Percentiles rank a stretch among this genome's conserved stretches.
phyloP scores from a whole-genome alignment of 1,140 invertebrate species.

The Drosophila equinoxialis region DNA sequence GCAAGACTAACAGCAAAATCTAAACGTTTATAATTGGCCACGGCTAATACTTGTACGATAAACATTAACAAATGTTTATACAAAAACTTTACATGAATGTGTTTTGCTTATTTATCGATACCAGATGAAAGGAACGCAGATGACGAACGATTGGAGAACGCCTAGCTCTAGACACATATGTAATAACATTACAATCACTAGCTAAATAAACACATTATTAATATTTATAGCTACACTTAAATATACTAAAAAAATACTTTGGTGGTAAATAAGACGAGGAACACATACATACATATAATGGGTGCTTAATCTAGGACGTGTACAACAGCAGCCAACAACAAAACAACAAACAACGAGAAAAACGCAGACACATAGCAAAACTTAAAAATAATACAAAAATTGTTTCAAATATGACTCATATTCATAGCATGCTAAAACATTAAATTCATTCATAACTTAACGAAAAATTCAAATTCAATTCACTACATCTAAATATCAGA shows the following conservation, averaged over 20 bases:
- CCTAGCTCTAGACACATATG: conserved; percentile 47
- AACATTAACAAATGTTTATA: conserved; percentile 44
- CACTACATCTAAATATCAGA: conserved; percentile 20
- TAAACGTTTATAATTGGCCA: conserved; percentile 37
- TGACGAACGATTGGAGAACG: conserved; percentile 5
- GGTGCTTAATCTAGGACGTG: conserved; percentile 65
- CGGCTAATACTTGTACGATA: conserved; percentile 18
- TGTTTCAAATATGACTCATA: neutral
- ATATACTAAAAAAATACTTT: neutral
- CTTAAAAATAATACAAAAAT: conserved; percentile 1
- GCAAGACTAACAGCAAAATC: conserved; percentile 57
- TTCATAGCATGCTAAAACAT: conserved; percentile 40
- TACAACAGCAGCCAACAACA: conserved; percentile 55
- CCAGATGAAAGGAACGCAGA: neutral
- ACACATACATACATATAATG: conserved; percentile 21
- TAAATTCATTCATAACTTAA: conserved; percentile 61
- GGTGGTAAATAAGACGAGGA: neutral
- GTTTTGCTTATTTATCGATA: conserved; percentile 3
- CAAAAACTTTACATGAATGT: conserved; percentile 44
- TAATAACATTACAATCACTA: conserved; percentile 29
- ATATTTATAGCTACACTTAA: conserved; percentile 28
- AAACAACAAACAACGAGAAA: conserved; percentile 9
- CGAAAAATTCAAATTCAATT: conserved; percentile 39
- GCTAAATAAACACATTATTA: conserved; percentile 43
- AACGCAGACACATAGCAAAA: conserved; percentile 47